Percentiles rank a stretch among this genome's conserved stretches.
phyloP scores from a whole-genome alignment of 2,888 invertebrate genomes.

The Patella pellucida region DNA sequence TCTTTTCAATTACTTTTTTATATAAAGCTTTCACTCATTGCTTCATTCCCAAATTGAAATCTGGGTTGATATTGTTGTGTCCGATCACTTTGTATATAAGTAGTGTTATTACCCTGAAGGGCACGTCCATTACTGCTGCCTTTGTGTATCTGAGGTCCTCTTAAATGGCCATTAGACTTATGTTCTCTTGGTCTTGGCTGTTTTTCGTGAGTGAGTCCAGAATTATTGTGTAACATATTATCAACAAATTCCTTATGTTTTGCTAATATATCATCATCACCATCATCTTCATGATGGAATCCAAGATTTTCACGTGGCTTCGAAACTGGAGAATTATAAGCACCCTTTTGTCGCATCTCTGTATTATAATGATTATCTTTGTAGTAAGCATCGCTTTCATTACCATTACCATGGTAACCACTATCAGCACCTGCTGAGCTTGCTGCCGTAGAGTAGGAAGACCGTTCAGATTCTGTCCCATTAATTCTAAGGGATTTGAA shows the following conservation, averaged over 20 bases:
- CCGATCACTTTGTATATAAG: no score
- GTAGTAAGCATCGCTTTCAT: conserved; percentile 27
- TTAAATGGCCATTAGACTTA: no score
- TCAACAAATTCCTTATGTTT: conserved; percentile 45
- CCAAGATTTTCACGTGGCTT: conserved; percentile 31
- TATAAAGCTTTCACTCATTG: no score
- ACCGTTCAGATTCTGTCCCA: conserved; percentile 38
- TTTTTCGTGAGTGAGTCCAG: no score
- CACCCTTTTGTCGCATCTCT: conserved; percentile 10
- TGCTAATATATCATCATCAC: conserved; percentile 37
- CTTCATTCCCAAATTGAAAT: no score
- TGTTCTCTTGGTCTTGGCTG: no score
- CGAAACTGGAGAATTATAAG: background rate
- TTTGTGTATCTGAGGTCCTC: no score
- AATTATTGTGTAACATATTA: conserved; percentile 28
- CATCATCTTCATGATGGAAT: conserved; percentile 30
- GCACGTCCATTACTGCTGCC: no score
- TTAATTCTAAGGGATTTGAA: background rate
- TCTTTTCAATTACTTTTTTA: no score
- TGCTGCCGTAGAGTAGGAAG: conserved; percentile 31
- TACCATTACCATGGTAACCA: conserved; percentile 36
- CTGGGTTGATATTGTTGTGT: no score
- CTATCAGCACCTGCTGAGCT: conserved; percentile 36
- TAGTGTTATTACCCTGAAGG: no score
- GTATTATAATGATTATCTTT: conserved; percentile 24